phyloP scores from a whole-genome alignment of 1,140 invertebrate genomes.

The Lepeophtheirus salmonis region DNA sequence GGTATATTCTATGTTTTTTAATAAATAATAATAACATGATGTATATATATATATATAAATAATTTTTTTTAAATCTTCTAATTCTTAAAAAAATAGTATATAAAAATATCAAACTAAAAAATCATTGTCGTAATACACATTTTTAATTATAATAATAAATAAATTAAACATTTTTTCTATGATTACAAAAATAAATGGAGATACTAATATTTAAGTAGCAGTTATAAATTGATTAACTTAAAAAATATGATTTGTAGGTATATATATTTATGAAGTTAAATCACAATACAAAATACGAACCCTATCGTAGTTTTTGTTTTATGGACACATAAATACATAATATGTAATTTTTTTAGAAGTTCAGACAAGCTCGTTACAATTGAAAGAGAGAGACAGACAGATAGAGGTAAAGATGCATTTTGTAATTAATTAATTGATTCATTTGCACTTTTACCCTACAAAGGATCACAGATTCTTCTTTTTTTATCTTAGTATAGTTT shows the following conservation, averaged over 20 bases:
- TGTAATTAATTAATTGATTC: neutral
- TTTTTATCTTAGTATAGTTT: too few species aligned
- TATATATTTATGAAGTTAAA: neutral
- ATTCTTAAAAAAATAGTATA: conserved; percentile 12
- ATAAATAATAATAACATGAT: conserved; percentile 3
- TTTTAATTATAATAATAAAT: conserved; percentile 10
- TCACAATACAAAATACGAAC: neutral
- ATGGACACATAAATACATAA: too few species aligned
- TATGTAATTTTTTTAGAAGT: too few species aligned
- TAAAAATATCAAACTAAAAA: conserved; percentile 4
- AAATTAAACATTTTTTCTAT: too few species aligned
- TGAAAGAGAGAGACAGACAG: neutral
- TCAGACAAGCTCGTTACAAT: too few species aligned
- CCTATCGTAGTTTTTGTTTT: neutral
- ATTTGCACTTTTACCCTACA: neutral
- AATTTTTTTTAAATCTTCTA: conserved; percentile 9
- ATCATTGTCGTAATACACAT: conserved; percentile 5
- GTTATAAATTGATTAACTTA: conserved; percentile 14
- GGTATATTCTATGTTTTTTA: conserved; percentile 5
- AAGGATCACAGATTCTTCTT: too few species aligned
- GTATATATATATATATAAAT: conserved; percentile 18
- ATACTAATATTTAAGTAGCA: conserved; percentile 9
- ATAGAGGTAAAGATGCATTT: neutral
- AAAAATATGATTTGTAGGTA: neutral
- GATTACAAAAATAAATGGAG: conserved; percentile 8